Evolutionary conservation across 2,888 invertebrate genomes (phyloP), one percentile per base, ranked within the genome.

Genomic region (Lottia scabra): DNA sequence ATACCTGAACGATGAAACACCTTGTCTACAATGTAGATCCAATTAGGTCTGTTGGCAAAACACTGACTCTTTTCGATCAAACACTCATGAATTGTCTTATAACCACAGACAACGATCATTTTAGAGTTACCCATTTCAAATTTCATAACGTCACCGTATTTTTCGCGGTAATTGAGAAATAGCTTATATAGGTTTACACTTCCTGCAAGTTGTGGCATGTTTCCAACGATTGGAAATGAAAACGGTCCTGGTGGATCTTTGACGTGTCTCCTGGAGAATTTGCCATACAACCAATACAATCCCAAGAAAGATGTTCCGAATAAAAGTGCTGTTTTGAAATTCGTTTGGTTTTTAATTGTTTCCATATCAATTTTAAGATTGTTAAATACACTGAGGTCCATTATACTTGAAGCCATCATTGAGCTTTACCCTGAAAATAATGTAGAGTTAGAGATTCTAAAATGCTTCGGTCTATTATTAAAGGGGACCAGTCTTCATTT

Each of bases 181-280:
- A 45, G 30, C 63, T 44, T 10, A 27, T 13, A 63, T 6, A 26
- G 19, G 27, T 71, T 44, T 10, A 19, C 63, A 19, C 66, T 63
- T 3, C 44, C 63, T 15, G 67, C 65, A 23, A 71, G 10, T 45
- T 71, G 71, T 8, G 67, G 71, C 63, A 71, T 63, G 30, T 71
- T 71, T 6, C 67, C 71, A 0, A 71, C 46, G 15, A 71, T 12
- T 15, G 71, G 71, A 19, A 71, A 67, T 26, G 67, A 56, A 48
- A 15, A n/a, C 0, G 71, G 67, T 3, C 71, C 71, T 6, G 71
- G 71, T 1, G 71, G 71, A 12, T n/a, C 56, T 30, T 65, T 65
- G 27, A 48, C n/a, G 10, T 30, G 46, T 4, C 48, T 46, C 8
- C 16, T 27, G 19, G 15, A 23, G 16, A n/a, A 48, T 4, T 67